A percentile compares a stretch with the other conserved stretches of the same genome.
Evolutionary conservation across 2,888 invertebrate species (phyloP).

Genomic region (Dichetophora obliterata): DNA sequence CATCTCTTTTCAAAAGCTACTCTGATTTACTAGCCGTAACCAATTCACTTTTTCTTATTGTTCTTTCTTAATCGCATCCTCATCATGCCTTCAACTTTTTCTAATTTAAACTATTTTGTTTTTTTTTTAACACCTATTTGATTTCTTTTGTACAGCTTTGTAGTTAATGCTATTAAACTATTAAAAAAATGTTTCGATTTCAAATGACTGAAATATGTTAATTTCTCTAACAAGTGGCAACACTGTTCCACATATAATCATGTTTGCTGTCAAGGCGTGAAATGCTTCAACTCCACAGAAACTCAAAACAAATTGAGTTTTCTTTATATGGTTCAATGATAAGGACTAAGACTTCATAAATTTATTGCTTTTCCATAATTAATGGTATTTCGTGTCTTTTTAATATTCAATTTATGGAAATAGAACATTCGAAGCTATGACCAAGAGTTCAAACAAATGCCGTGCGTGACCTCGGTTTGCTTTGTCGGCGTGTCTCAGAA

Average conservation of each 20-base stretch:
- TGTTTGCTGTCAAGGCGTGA: conserved; percentile 24
- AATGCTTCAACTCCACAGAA: background rate
- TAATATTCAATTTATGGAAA: conserved; percentile 33
- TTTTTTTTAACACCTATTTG: no score
- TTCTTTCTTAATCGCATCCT: no score
- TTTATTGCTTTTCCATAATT: conserved; percentile 13
- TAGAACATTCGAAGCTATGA: background rate
- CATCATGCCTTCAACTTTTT: no score
- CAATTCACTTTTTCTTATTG: no score
- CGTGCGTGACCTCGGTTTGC: background rate
- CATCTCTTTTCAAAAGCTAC: no score
- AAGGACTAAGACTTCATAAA: background rate
- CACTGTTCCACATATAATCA: conserved; percentile 28
- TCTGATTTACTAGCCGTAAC: no score
- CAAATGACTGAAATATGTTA: no score
- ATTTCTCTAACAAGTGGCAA: no score
- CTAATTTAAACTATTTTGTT: no score
- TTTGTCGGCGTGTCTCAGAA: conserved; percentile 1
- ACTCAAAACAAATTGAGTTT: conserved; percentile 7
- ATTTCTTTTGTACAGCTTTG: no score
- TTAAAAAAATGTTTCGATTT: no score
- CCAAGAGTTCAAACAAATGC: background rate
- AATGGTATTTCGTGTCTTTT: conserved; percentile 20
- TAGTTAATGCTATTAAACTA: no score
- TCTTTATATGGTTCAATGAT: background rate